These are phyloP conservation scores for Epinotia nisella DNA, from an alignment of 2,888 invertebrate genomes.

Conservation along the genomic window DNA sequence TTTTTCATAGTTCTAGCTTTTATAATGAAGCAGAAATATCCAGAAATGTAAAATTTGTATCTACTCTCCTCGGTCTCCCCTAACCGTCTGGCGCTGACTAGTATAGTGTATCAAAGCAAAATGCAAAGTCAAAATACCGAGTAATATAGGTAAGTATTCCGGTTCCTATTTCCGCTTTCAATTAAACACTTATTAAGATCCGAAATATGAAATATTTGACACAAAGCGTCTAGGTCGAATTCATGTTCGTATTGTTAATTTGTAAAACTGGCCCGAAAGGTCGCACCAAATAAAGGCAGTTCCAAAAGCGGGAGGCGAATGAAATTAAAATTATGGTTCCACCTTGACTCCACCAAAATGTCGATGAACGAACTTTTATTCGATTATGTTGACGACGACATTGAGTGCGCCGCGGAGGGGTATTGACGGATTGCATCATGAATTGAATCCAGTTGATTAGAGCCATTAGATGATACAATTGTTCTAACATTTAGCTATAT, in stretches of 20 bases:
- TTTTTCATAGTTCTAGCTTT: no score
- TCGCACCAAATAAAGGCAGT: constrained; percentile 65
- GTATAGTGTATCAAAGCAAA: no score
- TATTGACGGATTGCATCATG: constrained; percentile 34
- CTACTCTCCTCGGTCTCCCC: no score
- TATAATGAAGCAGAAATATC: no score
- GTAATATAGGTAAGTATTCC: background rate
- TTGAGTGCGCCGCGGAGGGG: constrained; percentile 32
- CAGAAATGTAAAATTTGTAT: no score
- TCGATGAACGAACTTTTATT: constrained; percentile 52
- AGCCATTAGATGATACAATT: constrained; percentile 1
- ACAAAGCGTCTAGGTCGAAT: constrained; percentile 27
- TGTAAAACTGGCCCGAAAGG: constrained; percentile 64
- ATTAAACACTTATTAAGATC: constrained; percentile 5
- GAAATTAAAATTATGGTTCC: constrained; percentile 53
- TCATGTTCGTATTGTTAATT: constrained; percentile 51
- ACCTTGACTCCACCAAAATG: constrained; percentile 61
- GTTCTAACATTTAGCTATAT: constrained; percentile 13
- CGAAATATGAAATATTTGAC: constrained; percentile 13
- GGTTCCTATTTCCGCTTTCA: constrained; percentile 3
- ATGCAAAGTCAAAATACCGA: background rate
- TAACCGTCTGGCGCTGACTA: no score
- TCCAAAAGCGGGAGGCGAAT: constrained; percentile 59
- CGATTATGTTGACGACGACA: constrained; percentile 38
- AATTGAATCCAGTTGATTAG: constrained; percentile 3